phyloP scores from a whole-genome alignment of 2,797 vertebrate genomes.

The Urophycis tenuis region DNA sequence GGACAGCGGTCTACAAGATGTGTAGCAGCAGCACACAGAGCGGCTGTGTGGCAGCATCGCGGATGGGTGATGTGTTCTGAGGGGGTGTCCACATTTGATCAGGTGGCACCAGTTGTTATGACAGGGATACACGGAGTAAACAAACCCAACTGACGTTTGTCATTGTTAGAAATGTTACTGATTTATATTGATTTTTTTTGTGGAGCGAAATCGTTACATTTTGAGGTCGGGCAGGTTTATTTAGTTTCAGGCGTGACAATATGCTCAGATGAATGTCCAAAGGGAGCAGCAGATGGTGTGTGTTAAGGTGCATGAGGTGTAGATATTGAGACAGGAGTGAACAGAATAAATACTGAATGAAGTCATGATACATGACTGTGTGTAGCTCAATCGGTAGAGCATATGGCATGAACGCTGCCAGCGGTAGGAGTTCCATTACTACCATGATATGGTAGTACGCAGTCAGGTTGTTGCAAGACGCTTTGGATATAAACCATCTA shows the following conservation, averaged over 20 bases:
- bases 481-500: background rate
- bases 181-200: background rate
- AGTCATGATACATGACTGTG: background rate
- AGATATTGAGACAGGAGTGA: background rate
- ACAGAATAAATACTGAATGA: background rate
- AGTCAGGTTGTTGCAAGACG: background rate
- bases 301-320: background rate
- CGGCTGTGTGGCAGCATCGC: background rate
- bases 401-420: background rate
- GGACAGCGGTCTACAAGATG: background rate
- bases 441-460: background rate
- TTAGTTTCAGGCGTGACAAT: too few relatives aligned
- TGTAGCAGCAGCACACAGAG: background rate
- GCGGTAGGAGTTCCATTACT: background rate
- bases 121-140: background rate
- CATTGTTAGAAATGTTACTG: too few relatives aligned
- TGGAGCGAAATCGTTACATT: too few relatives aligned
- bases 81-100: background rate
- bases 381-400: background rate
- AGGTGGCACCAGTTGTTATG: background rate
- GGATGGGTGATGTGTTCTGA: background rate
- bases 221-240: background rate
- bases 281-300: background rate
- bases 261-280: background rate
- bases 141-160: background rate